Evolutionary conservation across 2,888 invertebrate species (phyloP).

Genomic region (Coenonympha arcania): DNA sequence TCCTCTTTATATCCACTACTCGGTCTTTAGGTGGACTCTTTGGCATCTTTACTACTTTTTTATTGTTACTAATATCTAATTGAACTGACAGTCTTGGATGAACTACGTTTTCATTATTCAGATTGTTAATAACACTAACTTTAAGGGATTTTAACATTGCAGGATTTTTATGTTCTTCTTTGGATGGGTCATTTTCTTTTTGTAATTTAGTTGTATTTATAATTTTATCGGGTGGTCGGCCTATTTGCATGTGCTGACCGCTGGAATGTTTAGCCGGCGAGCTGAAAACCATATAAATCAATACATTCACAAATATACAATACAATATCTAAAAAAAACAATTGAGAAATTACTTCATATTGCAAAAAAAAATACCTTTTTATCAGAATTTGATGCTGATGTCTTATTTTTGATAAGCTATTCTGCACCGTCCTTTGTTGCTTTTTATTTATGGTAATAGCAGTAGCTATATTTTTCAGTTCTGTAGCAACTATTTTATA

Average conservation of each 20-base stretch:
- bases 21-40: slow-evolving; percentile 32
- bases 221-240: slow-evolving; percentile 33
- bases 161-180: slow-evolving; percentile 42
- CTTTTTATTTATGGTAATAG: slow-evolving; percentile 60
- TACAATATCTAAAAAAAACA: slow-evolving; percentile 3
- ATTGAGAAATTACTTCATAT: too few relatives aligned
- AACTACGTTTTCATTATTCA: slow-evolving; percentile 32
- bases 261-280: slow-evolving; percentile 54
- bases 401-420: slow-evolving; percentile 52
- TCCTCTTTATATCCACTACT: slow-evolving; percentile 29
- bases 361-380: slow-evolving; percentile 51
- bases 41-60: slow-evolving; percentile 48
- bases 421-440: slow-evolving; percentile 55
- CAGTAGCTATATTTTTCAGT: slow-evolving; percentile 57
- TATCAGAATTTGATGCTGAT: slow-evolving; percentile 59
- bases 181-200: slow-evolving; percentile 58
- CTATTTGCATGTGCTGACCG: slow-evolving; percentile 38
- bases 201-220: slow-evolving; percentile 41
- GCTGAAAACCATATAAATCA: slow-evolving; percentile 34
- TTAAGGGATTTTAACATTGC: slow-evolving; percentile 42
- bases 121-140: slow-evolving; percentile 48
- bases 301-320: too few relatives aligned
- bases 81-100: slow-evolving; percentile 45
- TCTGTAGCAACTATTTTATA: slow-evolving; percentile 64
- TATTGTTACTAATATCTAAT: slow-evolving; percentile 48